Base-by-base conservation (phyloP, 2,797 vertebrate genomes). In the Poeciliopsis presidionis region DNA sequence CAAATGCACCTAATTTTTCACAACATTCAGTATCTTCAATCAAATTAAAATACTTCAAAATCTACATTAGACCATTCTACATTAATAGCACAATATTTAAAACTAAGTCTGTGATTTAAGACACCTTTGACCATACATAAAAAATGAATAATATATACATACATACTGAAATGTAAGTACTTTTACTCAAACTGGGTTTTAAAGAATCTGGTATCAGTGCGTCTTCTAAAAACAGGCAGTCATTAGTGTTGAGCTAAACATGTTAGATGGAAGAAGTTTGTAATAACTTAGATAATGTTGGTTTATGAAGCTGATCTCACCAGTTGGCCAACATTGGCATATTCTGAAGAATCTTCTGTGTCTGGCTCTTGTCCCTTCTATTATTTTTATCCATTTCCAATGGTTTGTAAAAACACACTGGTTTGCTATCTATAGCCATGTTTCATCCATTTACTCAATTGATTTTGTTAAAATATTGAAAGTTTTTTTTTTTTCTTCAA, bases 401-500 rank as follows among this genome's bases (percentile, higher is more conserved):
- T 14, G 11, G 13, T 9, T 45, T 25, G 20, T 18, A 63, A 78
- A 67, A 74, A 18, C n/a, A 1, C 12, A 36, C 72, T 57, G 55
- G 57, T 72, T 57, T 53, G 6, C 43, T 20, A 28, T 69, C 28
- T 80, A 43, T 7, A 6, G n/a, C 30, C 39, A 71, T 78, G 61
- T 28, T 30, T 76, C 39, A 55, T 9, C 33, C 9, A 41, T 84
- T 74, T 75, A 74, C 69, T 77, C 11, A 75, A 57, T 76, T 0
- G 36, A 76, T 81, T 67, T 12, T 22, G 76, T 77, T 76, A 79
- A 87, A 46, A 46, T 46, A 46, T 14, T 46, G 4, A 86, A 77
- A 78, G 22, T 3, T 84, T 77, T 78, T 77, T 71, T 80, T 3
- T 77, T 78, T 77, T 71, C 79, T 3, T 53, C 55, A 57, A 30